Evolutionary conservation across 2,888 invertebrate species (phyloP).

Genomic region (Pseudolycoriella hygida): DNA sequence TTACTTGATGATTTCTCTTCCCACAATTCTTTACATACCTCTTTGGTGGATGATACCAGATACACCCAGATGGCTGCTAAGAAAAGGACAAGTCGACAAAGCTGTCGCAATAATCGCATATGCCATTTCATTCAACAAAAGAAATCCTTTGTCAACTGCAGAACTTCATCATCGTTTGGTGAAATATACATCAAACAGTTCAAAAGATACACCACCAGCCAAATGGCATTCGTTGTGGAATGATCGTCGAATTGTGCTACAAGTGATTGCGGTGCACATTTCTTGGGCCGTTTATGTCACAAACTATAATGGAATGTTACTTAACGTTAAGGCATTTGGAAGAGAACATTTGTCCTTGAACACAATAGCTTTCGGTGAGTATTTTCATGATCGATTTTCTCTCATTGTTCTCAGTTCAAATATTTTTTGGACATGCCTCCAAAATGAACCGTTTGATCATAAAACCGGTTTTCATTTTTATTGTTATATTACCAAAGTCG

Average conservation of each 20-base stretch:
- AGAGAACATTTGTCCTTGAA: slow-evolving; percentile 25
- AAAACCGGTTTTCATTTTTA: too few relatives aligned
- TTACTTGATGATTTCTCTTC: slow-evolving; percentile 29
- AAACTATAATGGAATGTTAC: slow-evolving; percentile 30
- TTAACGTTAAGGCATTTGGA: slow-evolving; percentile 30
- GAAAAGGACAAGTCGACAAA: slow-evolving; percentile 19
- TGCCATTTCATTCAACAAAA: slow-evolving; percentile 18
- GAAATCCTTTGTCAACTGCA: slow-evolving; percentile 19
- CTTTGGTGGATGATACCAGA: slow-evolving; percentile 30
- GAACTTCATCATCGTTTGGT: slow-evolving; percentile 22
- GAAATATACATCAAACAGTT: slow-evolving; percentile 17
- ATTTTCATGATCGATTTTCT: too few relatives aligned
- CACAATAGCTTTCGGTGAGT: slow-evolving; percentile 27
- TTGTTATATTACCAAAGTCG: too few relatives aligned
- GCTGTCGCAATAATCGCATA: slow-evolving; percentile 17
- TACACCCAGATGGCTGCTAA: slow-evolving; percentile 30
- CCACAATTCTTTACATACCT: slow-evolving; percentile 24
- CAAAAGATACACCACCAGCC: slow-evolving; percentile 17
- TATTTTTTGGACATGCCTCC: too few relatives aligned
- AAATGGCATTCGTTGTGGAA: slow-evolving; percentile 24
- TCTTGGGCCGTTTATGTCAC: slow-evolving; percentile 25
- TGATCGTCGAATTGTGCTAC: slow-evolving; percentile 20
- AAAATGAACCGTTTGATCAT: too few relatives aligned
- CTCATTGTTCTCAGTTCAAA: too few relatives aligned
- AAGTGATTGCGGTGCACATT: slow-evolving; percentile 24